Percentiles rank a stretch among this genome's conserved stretches.
These are phyloP conservation scores for Xiphophorus maculatus DNA, from an alignment of 2,113 vertebrate genomes.

Conservation along the genomic window DNA sequence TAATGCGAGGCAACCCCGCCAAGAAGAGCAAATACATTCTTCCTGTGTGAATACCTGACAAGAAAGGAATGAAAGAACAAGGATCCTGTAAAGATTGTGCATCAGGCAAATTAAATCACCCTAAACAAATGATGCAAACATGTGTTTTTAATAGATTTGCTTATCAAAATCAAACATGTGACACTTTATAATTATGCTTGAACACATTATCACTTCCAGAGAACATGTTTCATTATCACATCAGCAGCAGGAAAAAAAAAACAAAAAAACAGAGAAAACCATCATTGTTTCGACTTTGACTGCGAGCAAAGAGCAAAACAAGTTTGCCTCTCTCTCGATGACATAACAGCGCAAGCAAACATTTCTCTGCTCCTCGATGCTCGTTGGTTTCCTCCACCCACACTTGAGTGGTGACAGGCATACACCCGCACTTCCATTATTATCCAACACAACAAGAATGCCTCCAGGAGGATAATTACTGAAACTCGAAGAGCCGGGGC, in stretches of 20 bases:
- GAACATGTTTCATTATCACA: slow-evolving; percentile 64
- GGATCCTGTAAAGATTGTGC: slow-evolving; percentile 2
- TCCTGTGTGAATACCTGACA: slow-evolving; percentile 22
- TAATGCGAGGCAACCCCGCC: slow-evolving; percentile 6
- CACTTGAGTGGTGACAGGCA: slow-evolving; percentile 80
- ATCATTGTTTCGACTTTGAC: slow-evolving; percentile 21
- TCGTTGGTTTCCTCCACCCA: slow-evolving; percentile 72
- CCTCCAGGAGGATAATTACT: slow-evolving; percentile 82
- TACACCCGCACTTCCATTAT: slow-evolving; percentile 78
- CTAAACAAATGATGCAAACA: slow-evolving; percentile 29
- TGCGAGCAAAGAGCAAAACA: slow-evolving; percentile 44
- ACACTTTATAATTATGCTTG: slow-evolving; percentile 49
- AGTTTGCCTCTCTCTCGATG: slow-evolving; percentile 68
- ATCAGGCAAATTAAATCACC: slow-evolving; percentile 34
- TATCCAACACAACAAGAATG: slow-evolving; percentile 78
- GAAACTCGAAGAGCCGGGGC: slow-evolving; percentile 80
- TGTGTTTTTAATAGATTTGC: slow-evolving; percentile 51
- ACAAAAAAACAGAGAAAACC: neutral
- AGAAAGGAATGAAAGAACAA: neutral
- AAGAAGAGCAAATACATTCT: neutral
- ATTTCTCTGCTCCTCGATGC: slow-evolving; percentile 72
- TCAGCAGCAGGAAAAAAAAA: slow-evolving; percentile 30
- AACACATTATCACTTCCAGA: slow-evolving; percentile 52
- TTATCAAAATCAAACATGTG: slow-evolving; percentile 58
- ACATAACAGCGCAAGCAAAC: slow-evolving; percentile 80